Base-by-base conservation (phyloP, 2,888 invertebrate genomes). In the Eupithecia tripunctaria region DNA sequence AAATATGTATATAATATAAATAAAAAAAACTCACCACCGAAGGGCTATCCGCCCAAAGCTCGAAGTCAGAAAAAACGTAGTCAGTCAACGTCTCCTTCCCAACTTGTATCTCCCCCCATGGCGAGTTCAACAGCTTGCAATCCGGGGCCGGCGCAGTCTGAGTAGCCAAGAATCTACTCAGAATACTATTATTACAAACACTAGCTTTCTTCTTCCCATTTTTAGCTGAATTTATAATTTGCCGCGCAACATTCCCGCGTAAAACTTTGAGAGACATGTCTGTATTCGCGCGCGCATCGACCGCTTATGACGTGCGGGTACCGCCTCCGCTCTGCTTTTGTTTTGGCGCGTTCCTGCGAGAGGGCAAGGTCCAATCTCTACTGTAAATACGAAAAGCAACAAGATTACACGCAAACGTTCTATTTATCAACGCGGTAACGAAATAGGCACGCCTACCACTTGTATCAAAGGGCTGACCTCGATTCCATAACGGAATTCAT, bases 81-180 rank as follows among this genome's bases (percentile, higher is more conserved):
- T 96, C 95, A 36, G 95, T 95, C 71, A 96, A 85, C 68, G 95
- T 94, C 84, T 95, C 93, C 65, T 95, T 95, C 0, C 95, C 95
- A 74, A 95, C 88, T 78, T 93, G 88, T 36, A 95, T 92, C 78
- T 95, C 92, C 77, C 95, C 95, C 84, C 95, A 95, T 69, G 89
- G 87, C 43, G 94, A 93, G 72, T 82, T 87, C 78, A 93, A 82
- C 78, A 80, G 82, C 79, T 92, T 92, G 75, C 75, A 84, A 47
- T 92, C 91, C 38, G 86, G 80, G 63, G 86, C 87, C 18, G 90
- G 85, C 18, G 88, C 91, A 47, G 89, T 83, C 79, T 91, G 89
- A 71, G 91, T 93, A 63, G 90, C 87, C 64, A 90, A 82, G 76
- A 81, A 80, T 80, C 92, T 89, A 80, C 81, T 85, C 71, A 82